Evolutionary conservation across 2,797 vertebrate genomes (phyloP), one percentile per base, ranked within the genome.

Genomic region (Trematomus bernacchii): DNA sequence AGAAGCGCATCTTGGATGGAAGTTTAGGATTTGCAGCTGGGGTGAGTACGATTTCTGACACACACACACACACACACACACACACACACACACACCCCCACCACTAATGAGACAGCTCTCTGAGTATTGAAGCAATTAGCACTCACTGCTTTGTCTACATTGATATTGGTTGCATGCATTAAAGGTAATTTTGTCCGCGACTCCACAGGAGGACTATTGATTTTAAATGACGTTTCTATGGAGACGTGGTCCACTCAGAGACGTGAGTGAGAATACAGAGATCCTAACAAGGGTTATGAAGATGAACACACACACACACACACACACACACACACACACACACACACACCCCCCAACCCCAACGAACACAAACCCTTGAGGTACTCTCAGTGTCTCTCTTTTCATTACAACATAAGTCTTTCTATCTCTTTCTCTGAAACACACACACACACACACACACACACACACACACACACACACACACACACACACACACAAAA

Each of bases 21-120:
- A 99, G 98, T 90, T 94, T 99, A 63, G 98, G 98, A 75, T 99
- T 99, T 30, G 98, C 98, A 0, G 98, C 98, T 0, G 98, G 98
- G 97, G 98, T 99, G 79, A 93, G 92, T 87, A 37, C 33, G 7
- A 37, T 37, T 9, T 37, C 27, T 27, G 3, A 19, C 60, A 27
- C 59, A 50, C 64, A 47, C 64, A 53, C 50, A 65, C 46, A 52
- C 50, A 51, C 54, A 19, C 33, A 63, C 66, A 57, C 80, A 40
- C 54, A 63, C 61, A 77, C 48, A 18, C 6, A 18, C 14, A 37
- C 54, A 33, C 54, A 44, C 64, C 2, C 21, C 21, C 21, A 30
- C 30, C 30, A 2, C 30, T 21, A 27, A 27, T 3, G 23, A 27
- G 27, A 27, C 27, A 4, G 27, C 27, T 27, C 3, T 27, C 27